phyloP scores from a whole-genome alignment of 30 jellyfish, hydroid and myxozoan species.

The Catostylus mosaicus region DNA sequence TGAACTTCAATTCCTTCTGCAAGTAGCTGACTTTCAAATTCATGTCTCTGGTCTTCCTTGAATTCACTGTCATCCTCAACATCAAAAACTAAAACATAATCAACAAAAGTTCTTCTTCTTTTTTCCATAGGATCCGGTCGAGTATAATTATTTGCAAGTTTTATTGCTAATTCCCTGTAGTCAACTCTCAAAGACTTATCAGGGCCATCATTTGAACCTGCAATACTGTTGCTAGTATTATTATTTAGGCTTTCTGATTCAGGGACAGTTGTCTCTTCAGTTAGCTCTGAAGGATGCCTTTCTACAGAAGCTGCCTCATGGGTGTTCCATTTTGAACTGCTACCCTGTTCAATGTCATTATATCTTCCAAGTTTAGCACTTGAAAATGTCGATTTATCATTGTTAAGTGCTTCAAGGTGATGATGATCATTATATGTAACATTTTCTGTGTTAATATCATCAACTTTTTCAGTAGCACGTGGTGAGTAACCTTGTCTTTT shows the following conservation, averaged over 20 bases:
- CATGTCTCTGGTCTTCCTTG: constrained; percentile 51
- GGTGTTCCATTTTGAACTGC: background rate
- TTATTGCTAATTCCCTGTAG: constrained; percentile 59
- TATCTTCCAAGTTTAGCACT: background rate
- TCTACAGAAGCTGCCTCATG: background rate
- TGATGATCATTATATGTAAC: background rate
- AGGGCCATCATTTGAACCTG: background rate
- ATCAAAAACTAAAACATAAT: constrained; percentile 76
- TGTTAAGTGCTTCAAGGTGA: no score
- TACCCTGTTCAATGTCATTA: background rate
- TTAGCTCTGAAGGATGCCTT: constrained; percentile 4
- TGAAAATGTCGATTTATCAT: no score
- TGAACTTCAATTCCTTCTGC: constrained; percentile 64
- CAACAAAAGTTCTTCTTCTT: constrained; percentile 54
- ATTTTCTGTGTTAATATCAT: background rate
- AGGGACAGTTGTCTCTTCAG: constrained; percentile 14
- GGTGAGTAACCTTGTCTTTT: background rate
- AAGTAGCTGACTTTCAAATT: constrained; percentile 51
- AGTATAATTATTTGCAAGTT: constrained; percentile 51
- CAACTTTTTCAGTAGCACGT: background rate
- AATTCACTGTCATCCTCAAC: constrained; percentile 46
- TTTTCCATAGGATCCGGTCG: constrained; percentile 20
- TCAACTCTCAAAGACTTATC: background rate
- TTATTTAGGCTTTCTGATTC: background rate
- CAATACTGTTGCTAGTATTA: background rate